Evolutionary conservation across 37 sponge, comb jelly and placozoan species (phyloP), one percentile per base, ranked within the genome.

Genomic region (Geodia barretti): DNA sequence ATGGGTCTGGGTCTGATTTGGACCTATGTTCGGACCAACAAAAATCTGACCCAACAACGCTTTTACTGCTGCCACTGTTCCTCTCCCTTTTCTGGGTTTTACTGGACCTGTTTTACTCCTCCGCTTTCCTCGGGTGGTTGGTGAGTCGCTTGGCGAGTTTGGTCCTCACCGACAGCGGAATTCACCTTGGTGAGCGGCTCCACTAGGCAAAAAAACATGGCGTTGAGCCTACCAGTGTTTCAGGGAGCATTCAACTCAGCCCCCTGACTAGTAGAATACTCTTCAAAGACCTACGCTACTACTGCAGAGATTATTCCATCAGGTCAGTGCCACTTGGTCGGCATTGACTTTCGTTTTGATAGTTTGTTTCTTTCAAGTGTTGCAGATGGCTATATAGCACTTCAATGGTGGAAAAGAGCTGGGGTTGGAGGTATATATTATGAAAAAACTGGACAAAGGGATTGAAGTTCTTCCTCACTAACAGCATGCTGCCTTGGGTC

Each of bases 151-250:
- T 91, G 3, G 43, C 42, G 29, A 85, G 77, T 35, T 63, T 85
- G 9, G 72, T 78, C 34, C 61, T 77, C 11, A 85, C 75, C 8
- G 86, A 91, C 60, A 70, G 86, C 41, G 76, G 67, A 3, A 81
- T 91, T 11, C 42, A 71, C 54, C 74, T 91, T 37, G 86, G 91
- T 91, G n/a, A 76, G 78, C 9, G n/a, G n/a, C n/a, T n/a, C n/a
- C n/a, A n/a, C n/a, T n/a, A n/a, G n/a, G n/a, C n/a, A n/a, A n/a
- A n/a, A n/a, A n/a, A n/a, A n/a, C n/a, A n/a, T n/a, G n/a, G 14
- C 14, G 7, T 32, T 71, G 41, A 8, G 24, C n/a, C 11, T 33
- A 11, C 41, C n/a, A n/a, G n/a, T 38, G 5, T 32, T 23, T 71
- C 37, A 92, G 92, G 92, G 3, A 62, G 78, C 1, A 8, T 92